Percentiles rank a stretch among this genome's conserved stretches.
These are phyloP conservation scores for Tachina lurida DNA, from an alignment of 2,888 invertebrate genomes.

Conservation along the genomic window DNA sequence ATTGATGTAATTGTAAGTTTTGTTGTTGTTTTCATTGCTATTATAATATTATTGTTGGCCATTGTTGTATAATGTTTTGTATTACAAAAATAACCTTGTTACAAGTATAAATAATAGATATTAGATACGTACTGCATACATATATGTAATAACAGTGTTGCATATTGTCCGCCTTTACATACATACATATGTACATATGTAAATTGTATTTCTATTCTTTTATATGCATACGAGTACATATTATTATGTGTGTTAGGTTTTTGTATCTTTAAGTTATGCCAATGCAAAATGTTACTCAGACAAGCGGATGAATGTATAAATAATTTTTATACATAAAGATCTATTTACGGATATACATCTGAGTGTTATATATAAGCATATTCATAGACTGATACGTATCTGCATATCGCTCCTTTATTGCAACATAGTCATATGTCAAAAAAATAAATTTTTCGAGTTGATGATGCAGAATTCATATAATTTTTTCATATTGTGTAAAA, in stretches of 20 bases:
- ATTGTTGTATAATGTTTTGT: slow-evolving; percentile 61
- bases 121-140: slow-evolving; percentile 32
- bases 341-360: slow-evolving; percentile 1
- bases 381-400: neutral
- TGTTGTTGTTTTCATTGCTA: slow-evolving; percentile 29
- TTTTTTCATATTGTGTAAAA: too few species aligned
- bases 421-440: too few species aligned
- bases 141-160: slow-evolving; percentile 40
- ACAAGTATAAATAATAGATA: slow-evolving; percentile 60
- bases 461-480: too few species aligned
- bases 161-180: slow-evolving; percentile 28
- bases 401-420: too few species aligned
- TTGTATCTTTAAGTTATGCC: slow-evolving; percentile 48
- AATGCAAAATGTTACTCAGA: slow-evolving; percentile 45
- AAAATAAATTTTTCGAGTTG: too few species aligned
- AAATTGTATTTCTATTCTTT: slow-evolving; percentile 22
- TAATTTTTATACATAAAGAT: slow-evolving; percentile 1
- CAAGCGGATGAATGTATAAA: slow-evolving; percentile 21
- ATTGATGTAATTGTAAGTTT: neutral
- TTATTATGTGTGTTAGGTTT: neutral
- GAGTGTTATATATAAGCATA: slow-evolving; percentile 10
- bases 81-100: slow-evolving; percentile 64
- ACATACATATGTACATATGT: neutral
- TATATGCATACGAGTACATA: neutral
- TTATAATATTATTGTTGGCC: slow-evolving; percentile 54